Percentiles rank a stretch among this genome's conserved stretches.
These are phyloP conservation scores for Alca torda DNA, from an alignment of 2,797 vertebrate species.

Conservation along the genomic window DNA sequence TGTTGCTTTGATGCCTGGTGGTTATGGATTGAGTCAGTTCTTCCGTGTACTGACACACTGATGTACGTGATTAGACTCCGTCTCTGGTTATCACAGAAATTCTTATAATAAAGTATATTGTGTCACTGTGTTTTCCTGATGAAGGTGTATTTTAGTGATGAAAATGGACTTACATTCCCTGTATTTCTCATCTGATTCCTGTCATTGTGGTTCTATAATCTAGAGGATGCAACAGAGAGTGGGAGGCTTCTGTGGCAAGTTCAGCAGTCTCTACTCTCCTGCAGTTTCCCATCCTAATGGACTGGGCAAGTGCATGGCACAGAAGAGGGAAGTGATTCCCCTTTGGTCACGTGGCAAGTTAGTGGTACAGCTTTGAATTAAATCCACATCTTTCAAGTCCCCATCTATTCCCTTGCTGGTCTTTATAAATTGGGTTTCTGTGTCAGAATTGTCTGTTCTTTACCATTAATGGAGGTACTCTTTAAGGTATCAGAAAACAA, in stretches of 20 bases:
- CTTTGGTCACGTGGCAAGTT: neutral
- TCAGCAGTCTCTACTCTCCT: neutral
- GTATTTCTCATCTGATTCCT: neutral
- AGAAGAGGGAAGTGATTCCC: neutral
- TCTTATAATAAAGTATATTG: neutral
- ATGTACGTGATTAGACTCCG: rapidly evolving
- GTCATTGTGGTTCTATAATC: neutral
- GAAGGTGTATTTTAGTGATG: neutral
- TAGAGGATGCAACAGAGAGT: neutral
- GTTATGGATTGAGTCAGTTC: neutral
- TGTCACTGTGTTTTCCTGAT: neutral
- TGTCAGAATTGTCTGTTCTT: neutral
- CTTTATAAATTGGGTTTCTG: neutral
- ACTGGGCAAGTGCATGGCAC: neutral
- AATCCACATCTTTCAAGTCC: neutral
- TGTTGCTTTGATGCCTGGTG: neutral
- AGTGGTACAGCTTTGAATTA: neutral
- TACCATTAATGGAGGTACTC: neutral
- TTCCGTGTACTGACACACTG: neutral
- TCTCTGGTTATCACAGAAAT: neutral
- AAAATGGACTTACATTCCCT: neutral
- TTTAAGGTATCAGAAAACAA: neutral
- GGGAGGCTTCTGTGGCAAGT: neutral
- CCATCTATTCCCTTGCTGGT: neutral
- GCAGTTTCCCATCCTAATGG: neutral